Evolutionary conservation across 2,113 vertebrate species (phyloP).

Genomic region (Bufo gargarizans): DNA sequence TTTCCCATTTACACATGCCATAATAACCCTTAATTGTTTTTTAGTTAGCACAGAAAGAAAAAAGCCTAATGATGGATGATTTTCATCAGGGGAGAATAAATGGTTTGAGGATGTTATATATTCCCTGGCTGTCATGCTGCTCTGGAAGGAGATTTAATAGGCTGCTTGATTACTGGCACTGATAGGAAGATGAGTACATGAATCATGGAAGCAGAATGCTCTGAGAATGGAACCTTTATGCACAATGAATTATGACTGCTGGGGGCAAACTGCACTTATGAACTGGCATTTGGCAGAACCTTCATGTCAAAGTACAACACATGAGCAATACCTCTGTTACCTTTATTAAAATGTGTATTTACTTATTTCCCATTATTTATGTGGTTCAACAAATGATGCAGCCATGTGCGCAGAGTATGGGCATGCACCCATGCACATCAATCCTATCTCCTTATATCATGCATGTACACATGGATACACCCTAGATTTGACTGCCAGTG

Average conservation of each 20-base stretch:
- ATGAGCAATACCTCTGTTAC: background rate
- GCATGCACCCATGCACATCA: background rate
- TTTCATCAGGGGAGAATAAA: conserved; percentile 48
- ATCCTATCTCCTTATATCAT: background rate
- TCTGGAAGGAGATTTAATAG: conserved; percentile 49
- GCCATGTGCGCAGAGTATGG: background rate
- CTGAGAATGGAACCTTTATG: conserved; percentile 10
- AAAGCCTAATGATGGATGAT: conserved; percentile 46
- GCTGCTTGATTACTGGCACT: conserved; percentile 37
- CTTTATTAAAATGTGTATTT: background rate
- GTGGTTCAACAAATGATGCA: background rate
- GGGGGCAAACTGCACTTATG: background rate
- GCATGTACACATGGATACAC: background rate
- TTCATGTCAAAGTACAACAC: background rate
- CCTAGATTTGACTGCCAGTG: too few species aligned
- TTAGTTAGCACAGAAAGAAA: conserved; percentile 37
- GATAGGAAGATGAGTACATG: conserved; percentile 26
- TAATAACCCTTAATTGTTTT: conserved; percentile 40
- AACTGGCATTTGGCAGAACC: background rate
- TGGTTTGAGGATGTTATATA: conserved; percentile 35
- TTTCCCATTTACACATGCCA: conserved; percentile 32
- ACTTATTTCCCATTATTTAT: background rate
- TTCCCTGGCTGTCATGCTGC: conserved; percentile 33
- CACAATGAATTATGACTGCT: conserved; percentile 19
- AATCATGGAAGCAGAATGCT: background rate